Base-by-base conservation (phyloP, 2,888 invertebrate species). In the Nebria salina region DNA sequence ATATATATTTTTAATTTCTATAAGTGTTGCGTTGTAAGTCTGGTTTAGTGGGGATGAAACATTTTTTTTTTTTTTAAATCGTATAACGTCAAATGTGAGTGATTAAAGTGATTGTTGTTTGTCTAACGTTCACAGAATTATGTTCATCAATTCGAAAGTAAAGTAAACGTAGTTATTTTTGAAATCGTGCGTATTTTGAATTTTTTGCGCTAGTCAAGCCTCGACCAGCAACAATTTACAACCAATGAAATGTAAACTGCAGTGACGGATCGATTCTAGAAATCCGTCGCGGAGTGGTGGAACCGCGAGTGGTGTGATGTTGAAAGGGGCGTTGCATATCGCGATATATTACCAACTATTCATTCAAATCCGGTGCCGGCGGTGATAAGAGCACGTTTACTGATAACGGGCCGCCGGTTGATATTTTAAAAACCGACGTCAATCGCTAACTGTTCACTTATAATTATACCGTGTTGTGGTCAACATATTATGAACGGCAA, bases 281-380 rank as follows among this genome's bases (percentile, higher is more conserved):
- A 34, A n/a, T 72, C 13, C 8, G 66, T 66, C 64, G 72, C 34
- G 34, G 75, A 42, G 68, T 41, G 41, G 65, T 76, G 76, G 65
- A 72, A 15, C 15, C 41, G 15, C 65, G 70, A 72, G 81, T 81
- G 81, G 81, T 76, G 76, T 81, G 81, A 81, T 81, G 81, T 76
- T 72, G 72, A 81, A 81, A 81, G 81, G 81, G 81, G 81, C 81
- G 81, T 81, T 80, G 75, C 80, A 43, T 20, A 20, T 41, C 41
- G 41, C 26, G 26, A 68, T 68, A 20, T 25, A 25, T 41, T 15
- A 25, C 34, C 20, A 42, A 7, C 42, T 41, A 72, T 76, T 81
- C 76, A 81, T 76, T 54, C 72, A 78, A 73, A 73, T 65, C 65
- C 42, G 65, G 65, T 65, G 72, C 65, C 43, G 80, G 43, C 41